Conservation (phyloP, 64 coral and sea anemone genomes). For the Porites australiensis region DNA sequence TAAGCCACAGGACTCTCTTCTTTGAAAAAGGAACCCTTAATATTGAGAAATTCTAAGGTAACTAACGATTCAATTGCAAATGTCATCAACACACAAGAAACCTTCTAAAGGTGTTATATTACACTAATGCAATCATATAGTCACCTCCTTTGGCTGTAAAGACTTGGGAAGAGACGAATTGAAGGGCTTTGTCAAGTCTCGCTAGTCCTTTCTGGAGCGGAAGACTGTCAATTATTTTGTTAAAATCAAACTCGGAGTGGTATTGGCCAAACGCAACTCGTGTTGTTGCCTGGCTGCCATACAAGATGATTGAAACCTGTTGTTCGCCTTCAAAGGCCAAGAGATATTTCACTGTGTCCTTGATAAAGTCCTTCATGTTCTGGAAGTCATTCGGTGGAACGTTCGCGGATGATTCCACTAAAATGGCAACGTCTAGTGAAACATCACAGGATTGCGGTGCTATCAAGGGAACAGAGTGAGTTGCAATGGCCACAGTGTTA, state of each 20-base stretch:
- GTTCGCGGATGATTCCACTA: constrained; percentile 58
- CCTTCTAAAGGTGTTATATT: too few relatives aligned
- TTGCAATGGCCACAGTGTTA: too few relatives aligned
- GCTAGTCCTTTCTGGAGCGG: constrained; percentile 15
- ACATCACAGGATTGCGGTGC: constrained; percentile 24
- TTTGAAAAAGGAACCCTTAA: too few relatives aligned
- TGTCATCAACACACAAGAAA: too few relatives aligned
- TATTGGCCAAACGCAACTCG: constrained; percentile 26
- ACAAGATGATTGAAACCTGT: constrained; percentile 59
- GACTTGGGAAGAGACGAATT: constrained; percentile 14
- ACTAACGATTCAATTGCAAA: too few relatives aligned
- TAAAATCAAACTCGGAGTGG: constrained; percentile 2
- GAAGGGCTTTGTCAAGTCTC: constrained; percentile 42
- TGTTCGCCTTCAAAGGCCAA: constrained; percentile 11
- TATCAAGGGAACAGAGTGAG: background rate
- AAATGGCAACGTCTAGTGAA: constrained; percentile 50
- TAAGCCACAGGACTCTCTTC: too few relatives aligned
- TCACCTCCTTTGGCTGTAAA: constrained; percentile 14
- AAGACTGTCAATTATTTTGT: constrained; percentile 55
- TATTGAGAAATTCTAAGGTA: too few relatives aligned
- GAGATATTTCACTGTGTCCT: constrained; percentile 39
- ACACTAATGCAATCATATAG: too few relatives aligned
- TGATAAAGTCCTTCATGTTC: constrained; percentile 69
- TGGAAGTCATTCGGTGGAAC: constrained; percentile 41
- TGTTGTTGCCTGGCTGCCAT: constrained; percentile 28